phyloP scores from a whole-genome alignment of 2,888 invertebrate genomes.

The Acrocera orbiculus region DNA sequence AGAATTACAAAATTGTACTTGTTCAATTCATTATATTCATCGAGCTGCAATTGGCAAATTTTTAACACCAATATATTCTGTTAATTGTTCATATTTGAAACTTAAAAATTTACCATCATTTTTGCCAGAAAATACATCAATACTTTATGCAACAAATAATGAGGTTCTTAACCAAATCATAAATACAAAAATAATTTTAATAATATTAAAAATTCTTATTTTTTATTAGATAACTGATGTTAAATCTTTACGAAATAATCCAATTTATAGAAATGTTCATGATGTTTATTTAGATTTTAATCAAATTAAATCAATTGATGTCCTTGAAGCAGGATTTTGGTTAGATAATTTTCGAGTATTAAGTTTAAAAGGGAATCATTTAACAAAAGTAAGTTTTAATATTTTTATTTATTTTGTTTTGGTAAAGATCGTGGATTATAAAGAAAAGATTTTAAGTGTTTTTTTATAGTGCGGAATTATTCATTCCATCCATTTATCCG shows the following conservation, averaged over 20 bases:
- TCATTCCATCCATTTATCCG: too few species aligned
- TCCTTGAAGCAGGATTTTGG: slow-evolving; percentile 63
- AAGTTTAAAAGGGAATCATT: slow-evolving; percentile 54
- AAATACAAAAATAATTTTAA: not conserved
- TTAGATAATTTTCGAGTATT: slow-evolving; percentile 56
- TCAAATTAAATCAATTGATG: slow-evolving; percentile 43
- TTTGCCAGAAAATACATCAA: slow-evolving; percentile 28
- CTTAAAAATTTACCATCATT: slow-evolving; percentile 23
- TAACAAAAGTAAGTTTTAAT: slow-evolving; percentile 46
- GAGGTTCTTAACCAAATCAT: slow-evolving; percentile 15
- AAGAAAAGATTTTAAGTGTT: too few species aligned
- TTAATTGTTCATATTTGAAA: slow-evolving; percentile 26
- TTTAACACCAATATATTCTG: slow-evolving; percentile 25
- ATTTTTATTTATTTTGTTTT: too few species aligned
- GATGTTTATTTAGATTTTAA: slow-evolving; percentile 67
- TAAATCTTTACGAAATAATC: slow-evolving; percentile 48
- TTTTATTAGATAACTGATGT: slow-evolving; percentile 42
- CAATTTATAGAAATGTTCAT: slow-evolving; percentile 45
- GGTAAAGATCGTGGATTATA: too few species aligned
- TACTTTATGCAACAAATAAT: slow-evolving; percentile 25
- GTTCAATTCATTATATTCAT: slow-evolving; percentile 26
- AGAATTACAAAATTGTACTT: slow-evolving; percentile 26
- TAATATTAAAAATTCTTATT: not conserved
- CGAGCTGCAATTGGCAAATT: slow-evolving; percentile 18
- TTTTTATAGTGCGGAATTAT: too few species aligned